These are phyloP conservation scores for Champsocephalus esox DNA, from an alignment of 2,797 vertebrate genomes.

Conservation along the genomic window DNA sequence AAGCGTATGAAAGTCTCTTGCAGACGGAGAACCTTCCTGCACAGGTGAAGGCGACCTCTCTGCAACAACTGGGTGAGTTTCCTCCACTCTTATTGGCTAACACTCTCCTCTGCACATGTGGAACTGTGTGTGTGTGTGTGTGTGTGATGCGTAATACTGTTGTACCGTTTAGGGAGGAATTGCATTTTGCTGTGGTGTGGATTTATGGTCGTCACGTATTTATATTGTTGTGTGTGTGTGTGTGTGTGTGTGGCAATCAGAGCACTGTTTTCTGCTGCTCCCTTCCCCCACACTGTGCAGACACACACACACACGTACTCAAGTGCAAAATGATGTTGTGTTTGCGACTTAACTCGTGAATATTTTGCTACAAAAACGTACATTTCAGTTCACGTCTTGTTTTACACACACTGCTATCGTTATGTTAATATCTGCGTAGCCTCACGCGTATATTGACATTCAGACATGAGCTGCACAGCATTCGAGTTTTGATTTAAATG, in stretches of 20 bases:
- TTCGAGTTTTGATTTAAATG: no score
- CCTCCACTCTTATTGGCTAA: not conserved
- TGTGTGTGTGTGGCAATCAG: constrained; percentile 2
- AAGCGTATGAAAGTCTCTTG: constrained; percentile 97
- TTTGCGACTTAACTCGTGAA: no score
- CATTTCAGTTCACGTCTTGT: no score
- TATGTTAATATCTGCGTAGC: no score
- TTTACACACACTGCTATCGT: no score
- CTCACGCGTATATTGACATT: no score
- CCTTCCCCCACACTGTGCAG: constrained; percentile 26
- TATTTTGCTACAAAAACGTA: no score
- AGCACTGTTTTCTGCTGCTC: constrained; percentile 32
- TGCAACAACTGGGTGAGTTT: constrained; percentile 97
- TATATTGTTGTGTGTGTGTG: no score
- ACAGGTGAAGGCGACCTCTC: constrained; percentile 98
- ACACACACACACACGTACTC: not conserved
- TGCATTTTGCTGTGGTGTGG: not conserved
- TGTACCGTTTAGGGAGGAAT: no score
- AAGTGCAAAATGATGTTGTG: not conserved
- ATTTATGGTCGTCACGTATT: not conserved
- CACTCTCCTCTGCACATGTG: not conserved
- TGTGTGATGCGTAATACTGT: not conserved
- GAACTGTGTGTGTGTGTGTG: not conserved
- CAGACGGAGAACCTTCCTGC: constrained; percentile 96
- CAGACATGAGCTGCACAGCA: no score